Evolutionary conservation across 2,113 vertebrate genomes (phyloP), one percentile per base, ranked within the genome.

Genomic region (Rafetus swinhoei): DNA sequence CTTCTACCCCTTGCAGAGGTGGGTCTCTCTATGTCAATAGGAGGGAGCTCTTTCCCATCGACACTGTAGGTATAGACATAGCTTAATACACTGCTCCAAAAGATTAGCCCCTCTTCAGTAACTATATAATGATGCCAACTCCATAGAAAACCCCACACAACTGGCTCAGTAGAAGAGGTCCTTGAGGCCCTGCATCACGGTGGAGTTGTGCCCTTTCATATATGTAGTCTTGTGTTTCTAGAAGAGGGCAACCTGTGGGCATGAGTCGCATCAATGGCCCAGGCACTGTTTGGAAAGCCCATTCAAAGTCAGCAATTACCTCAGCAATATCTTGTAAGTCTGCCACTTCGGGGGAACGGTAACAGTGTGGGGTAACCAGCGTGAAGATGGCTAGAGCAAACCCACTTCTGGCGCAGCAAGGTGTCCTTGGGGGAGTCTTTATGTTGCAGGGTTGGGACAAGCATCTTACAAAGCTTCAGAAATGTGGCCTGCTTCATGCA

Each of bases 91-190:
- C 21, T 57, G 19, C 13, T 81, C 22, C 13, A 15, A 56, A 55
- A 24, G 11, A 39, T 56, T 9, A 57, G n/a, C 4, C 5, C n/a
- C 11, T 14, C 24, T 3, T 54, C 25, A 54, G 27, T 16, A 79
- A 52, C 6, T 5, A 22, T 4, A 3, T 69, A n/a, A 69, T 2
- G n/a, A 22, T 6, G 2, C 24, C 55, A 21, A 8, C 24, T 13
- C 22, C 4, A 27, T 7, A 35, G 80, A 59, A 59, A 82, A 25
- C 21, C 13, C 22, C 55, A 27, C 14, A 35, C 54, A 81, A 10
- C 18, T 35, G 65, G 65, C 65, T 72, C n/a, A 35, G 65, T 21
- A 72, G 65, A 35, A 39, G 35, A 39, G 14, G 29, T 32, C 14
- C 27, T 15, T 6, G 62, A 65, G 15, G 62, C 6, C 14, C 62